phyloP scores from a whole-genome alignment of 2,113 vertebrate genomes.

The Trochalopteron elliotii region DNA sequence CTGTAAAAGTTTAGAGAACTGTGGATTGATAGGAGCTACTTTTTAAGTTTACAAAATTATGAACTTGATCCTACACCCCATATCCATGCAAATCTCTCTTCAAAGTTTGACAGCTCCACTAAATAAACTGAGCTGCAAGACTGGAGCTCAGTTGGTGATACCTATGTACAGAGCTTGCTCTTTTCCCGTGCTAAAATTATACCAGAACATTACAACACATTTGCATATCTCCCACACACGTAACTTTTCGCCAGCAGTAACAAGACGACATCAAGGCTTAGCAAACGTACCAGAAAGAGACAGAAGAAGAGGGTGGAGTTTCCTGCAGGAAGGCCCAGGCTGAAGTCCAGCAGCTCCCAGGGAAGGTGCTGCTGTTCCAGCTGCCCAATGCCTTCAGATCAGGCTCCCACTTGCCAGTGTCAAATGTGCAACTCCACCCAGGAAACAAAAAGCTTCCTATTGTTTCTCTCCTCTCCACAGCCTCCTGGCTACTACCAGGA shows the following conservation, averaged over 20 bases:
- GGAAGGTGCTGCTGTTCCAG: neutral
- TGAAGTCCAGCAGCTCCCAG: slow-evolving; percentile 4
- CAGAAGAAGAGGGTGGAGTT: neutral
- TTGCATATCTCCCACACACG: slow-evolving; percentile 40
- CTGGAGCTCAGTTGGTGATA: neutral
- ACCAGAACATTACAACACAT: slow-evolving; percentile 13
- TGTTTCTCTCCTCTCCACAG: neutral
- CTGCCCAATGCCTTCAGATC: rapidly evolving
- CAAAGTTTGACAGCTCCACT: neutral
- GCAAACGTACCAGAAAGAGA: neutral
- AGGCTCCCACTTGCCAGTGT: neutral
- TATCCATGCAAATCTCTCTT: neutral
- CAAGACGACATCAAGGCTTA: neutral
- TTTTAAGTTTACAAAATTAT: neutral
- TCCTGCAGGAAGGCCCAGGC: slow-evolving; percentile 6
- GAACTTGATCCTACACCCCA: neutral
- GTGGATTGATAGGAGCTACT: neutral
- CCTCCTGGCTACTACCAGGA: neutral
- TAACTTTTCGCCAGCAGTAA: slow-evolving; percentile 13
- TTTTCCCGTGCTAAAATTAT: slow-evolving; percentile 46
- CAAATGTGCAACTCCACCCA: slow-evolving; percentile 1
- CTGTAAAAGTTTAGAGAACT: neutral
- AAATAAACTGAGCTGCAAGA: neutral
- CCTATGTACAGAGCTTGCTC: slow-evolving; percentile 4
- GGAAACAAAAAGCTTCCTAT: slow-evolving; percentile 14